These are phyloP conservation scores for Heterodera schachtii DNA, from an alignment of 1,140 invertebrate genomes.

Conservation along the genomic window DNA sequence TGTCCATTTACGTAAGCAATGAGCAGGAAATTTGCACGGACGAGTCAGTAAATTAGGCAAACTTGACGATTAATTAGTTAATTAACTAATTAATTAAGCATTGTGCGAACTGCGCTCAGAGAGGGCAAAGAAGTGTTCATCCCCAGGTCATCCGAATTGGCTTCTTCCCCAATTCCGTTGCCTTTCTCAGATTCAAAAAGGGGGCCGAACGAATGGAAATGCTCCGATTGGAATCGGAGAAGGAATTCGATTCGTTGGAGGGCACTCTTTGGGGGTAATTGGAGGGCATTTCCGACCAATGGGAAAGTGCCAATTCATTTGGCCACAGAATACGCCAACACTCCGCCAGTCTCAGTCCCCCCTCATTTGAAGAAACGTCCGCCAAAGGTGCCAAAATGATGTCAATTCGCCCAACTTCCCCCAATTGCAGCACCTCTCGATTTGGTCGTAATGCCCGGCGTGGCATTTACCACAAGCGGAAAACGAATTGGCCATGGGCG, in stretches of 20 bases:
- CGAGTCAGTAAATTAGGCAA: neutral
- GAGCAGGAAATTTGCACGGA: constrained; percentile 27
- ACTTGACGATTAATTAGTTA: neutral
- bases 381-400: neutral
- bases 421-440: constrained; percentile 25
- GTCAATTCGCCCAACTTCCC: neutral
- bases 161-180: neutral
- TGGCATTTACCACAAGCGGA: constrained; percentile 39
- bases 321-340: constrained; percentile 31
- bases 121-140: constrained; percentile 38
- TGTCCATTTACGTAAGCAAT: constrained; percentile 31
- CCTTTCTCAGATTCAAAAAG: constrained; percentile 9
- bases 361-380: constrained; percentile 9
- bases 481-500: constrained; percentile 36
- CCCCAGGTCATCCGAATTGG: constrained; percentile 21
- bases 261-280: constrained; percentile 26
- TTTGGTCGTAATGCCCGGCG: constrained; percentile 37
- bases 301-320: too few species aligned
- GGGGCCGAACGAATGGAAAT: constrained; percentile 28
- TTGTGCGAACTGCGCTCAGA: constrained; percentile 16
- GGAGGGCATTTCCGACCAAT: neutral
- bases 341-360: neutral
- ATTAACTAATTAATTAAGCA: neutral
- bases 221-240: constrained; percentile 25
- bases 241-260: constrained; percentile 29